Evolutionary conservation across 2,113 vertebrate genomes (phyloP).

Genomic region (Pollachius pollachius): DNA sequence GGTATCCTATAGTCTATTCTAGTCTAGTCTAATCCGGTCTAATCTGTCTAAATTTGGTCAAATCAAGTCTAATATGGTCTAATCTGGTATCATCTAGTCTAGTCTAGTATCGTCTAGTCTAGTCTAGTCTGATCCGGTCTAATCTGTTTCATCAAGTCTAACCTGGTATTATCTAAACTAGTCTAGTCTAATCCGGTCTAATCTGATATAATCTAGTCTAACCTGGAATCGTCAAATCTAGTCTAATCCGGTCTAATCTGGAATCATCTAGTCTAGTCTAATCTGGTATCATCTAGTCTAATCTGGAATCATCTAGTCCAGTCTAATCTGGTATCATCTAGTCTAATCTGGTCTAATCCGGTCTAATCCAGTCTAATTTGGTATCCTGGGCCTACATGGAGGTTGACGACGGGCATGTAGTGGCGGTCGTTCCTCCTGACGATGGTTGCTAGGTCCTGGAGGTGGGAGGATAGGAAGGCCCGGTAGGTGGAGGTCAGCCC

Average conservation of each 20-base stretch:
- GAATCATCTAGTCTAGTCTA: too few species aligned
- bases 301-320: neutral
- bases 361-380: neutral
- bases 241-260: too few species aligned
- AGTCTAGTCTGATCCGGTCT: too few species aligned
- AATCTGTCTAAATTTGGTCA: neutral
- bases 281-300: too few species aligned
- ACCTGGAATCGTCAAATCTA: neutral
- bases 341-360: neutral
- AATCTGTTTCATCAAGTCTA: neutral
- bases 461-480: constrained; percentile 90
- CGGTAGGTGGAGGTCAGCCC: constrained; percentile 87
- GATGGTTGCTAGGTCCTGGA: constrained; percentile 90
- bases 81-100: too few species aligned
- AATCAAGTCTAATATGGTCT: neutral
- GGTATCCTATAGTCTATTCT: too few species aligned
- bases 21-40: too few species aligned
- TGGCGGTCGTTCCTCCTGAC: constrained; percentile 84
- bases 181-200: neutral
- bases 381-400: constrained; percentile 72
- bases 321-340: neutral
- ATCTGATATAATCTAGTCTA: neutral
- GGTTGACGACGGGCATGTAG: constrained; percentile 83
- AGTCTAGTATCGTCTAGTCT: too few species aligned
- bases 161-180: neutral